Base-by-base conservation (phyloP, 2,113 vertebrate species). In the Chaetorhynchus papuensis region DNA sequence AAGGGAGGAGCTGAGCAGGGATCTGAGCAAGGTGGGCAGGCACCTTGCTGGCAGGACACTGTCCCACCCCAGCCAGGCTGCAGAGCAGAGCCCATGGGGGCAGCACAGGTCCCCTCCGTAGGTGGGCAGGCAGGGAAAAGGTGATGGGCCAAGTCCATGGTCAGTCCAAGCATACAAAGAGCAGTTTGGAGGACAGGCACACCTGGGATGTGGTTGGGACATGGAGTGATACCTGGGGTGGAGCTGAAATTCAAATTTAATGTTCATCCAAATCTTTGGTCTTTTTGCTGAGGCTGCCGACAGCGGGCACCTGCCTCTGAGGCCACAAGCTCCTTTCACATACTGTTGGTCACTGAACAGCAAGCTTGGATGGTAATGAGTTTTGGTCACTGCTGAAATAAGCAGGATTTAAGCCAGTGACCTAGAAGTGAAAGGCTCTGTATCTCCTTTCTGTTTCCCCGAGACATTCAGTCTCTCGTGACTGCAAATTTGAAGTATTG, bases 341-440 rank as follows among this genome's bases (percentile, higher is more conserved):
- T 94, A 30, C 72, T 91, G 64, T 97, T 96, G 94, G 94, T 92
- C 92, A 94, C 72, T 92, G 80, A 95, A 47, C 57, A 87, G 72
- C 90, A 89, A 94, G 91, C 94, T 78, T 88, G 90, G 96, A 96
- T 83, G 75, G 63, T 96, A 96, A 97, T 96, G 93, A 95, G 75
- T 94, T 97, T 93, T 96, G 96, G 97, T 96, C 95, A 95, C 87
- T 96, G 96, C 95, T 96, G 94, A 96, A 96, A 93, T 93, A 96
- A 97, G 95, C 97, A 96, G 83, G 79, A 94, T 96, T 95, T 94
- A 68, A 96, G 84, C 57, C 95, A 95, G 90, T 97, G 97, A 97
- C 97, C 96, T 96, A 92, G 94, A 97, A 97, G 95, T 59, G 92
- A 97, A 96, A 91, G 74, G 87, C 84, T 94, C n/a, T 78, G 45